Evolutionary conservation across 2,888 invertebrate species (phyloP).

Genomic region (Gibbula magus): DNA sequence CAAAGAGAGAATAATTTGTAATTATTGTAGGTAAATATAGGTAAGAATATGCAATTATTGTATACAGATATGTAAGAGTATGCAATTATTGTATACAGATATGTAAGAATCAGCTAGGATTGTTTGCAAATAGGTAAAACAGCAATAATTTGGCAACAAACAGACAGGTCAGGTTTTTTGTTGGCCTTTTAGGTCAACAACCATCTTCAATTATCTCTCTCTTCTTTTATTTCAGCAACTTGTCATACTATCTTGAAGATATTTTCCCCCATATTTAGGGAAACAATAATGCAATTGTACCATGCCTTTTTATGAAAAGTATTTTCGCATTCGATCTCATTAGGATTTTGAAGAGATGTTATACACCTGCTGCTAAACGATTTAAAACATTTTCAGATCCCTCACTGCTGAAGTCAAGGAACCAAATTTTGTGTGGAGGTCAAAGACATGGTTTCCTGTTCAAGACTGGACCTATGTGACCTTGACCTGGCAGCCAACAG

Average conservation of each 20-base stretch:
- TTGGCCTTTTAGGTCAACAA: too few relatives aligned
- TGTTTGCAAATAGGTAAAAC: not conserved
- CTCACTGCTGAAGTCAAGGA: constrained; percentile 13
- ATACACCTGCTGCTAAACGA: too few relatives aligned
- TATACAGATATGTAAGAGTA: too few relatives aligned
- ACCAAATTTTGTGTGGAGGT: constrained; percentile 30
- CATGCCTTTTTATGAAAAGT: not conserved
- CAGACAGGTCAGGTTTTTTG: too few relatives aligned
- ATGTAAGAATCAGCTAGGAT: not conserved
- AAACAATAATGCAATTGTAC: too few relatives aligned
- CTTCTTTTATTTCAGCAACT: too few relatives aligned
- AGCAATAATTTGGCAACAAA: too few relatives aligned
- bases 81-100: not conserved
- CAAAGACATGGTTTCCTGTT: constrained; percentile 27
- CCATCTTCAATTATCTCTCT: too few relatives aligned
- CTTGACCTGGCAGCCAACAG: constrained; percentile 35
- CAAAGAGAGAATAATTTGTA: too few relatives aligned
- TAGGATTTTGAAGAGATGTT: too few relatives aligned
- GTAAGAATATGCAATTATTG: not conserved
- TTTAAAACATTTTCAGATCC: not conserved
- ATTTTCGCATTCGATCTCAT: not conserved
- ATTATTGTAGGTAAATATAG: not conserved
- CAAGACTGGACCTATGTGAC: constrained; percentile 40
- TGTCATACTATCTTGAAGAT: too few relatives aligned
- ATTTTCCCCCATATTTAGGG: too few relatives aligned